Evolutionary conservation across 2,113 vertebrate genomes (phyloP).

Genomic region (Cyanoderma ruficeps): DNA sequence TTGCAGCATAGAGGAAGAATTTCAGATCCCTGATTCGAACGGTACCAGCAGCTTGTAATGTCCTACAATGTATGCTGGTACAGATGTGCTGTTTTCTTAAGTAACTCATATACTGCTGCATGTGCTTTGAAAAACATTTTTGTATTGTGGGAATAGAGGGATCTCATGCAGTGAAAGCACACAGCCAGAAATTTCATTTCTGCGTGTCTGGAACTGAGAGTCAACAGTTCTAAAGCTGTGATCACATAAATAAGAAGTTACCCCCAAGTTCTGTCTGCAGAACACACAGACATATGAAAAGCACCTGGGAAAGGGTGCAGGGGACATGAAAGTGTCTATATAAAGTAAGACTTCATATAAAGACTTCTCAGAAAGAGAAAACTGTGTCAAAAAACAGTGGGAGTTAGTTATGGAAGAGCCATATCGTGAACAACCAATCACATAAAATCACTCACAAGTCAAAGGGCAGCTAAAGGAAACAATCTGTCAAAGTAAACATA

Average conservation of each 20-base stretch:
- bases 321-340: background rate
- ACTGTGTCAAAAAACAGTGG: background rate
- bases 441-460: background rate
- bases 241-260: background rate
- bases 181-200: background rate
- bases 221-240: background rate
- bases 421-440: background rate
- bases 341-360: background rate
- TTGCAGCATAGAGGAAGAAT: background rate
- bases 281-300: background rate
- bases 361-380: background rate
- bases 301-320: background rate
- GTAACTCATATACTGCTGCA: background rate
- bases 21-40: background rate
- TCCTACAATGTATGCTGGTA: background rate
- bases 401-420: background rate
- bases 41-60: background rate
- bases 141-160: background rate
- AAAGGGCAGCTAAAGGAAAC: background rate
- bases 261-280: background rate
- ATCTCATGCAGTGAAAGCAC: background rate
- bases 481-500: background rate
- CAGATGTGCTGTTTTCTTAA: background rate
- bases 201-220: background rate
- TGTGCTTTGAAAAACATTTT: background rate